Evolutionary conservation across 1,140 invertebrate species (phyloP), one percentile per base, ranked within the genome.

Genomic region (Zaprionus gabonicus): DNA sequence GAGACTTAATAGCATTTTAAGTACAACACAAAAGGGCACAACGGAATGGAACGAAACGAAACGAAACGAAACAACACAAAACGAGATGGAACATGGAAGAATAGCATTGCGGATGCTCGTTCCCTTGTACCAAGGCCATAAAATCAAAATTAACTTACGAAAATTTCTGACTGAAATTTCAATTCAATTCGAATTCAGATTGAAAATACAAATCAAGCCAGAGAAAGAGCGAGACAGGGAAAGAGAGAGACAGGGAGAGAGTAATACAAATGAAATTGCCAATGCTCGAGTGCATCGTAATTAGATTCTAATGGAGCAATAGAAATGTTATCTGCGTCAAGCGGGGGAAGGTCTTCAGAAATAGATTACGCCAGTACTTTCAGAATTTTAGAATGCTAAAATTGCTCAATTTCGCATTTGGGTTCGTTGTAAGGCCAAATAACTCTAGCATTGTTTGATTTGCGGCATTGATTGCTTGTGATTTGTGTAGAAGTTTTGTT

Each of bases 1-100:
- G 36, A 90, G 36, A 90, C 85, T 90, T 88, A 88, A 88, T 88
- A 90, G 85, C 85, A 90, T 88, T 88, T 90, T 88, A 88, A 88
- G 85, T 88, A 88, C 85, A 82, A 68, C 31, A 76, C 71, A 78
- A 67, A 46, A 46, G 59, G 62, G 59, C 46, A 36, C 12, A 41
- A 71, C n/a, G 53, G 4, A 12, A 10, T 36, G 28, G 44, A 60
- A 55, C n/a, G 27, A 10, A 28, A 17, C 12, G 10, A 3, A 38
- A 27, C 4, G 12, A 28, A 41, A 4, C 23, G 20, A 25, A 25
- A 44, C 17, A 12, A 1, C n/a, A 46, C 15, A 12, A 1, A 20
- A 28, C 15, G 44, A 31, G 23, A 44, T 25, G 17, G 13, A 68
- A 64, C 27, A 51, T 17, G 7, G 4, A n/a, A 51, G 27, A 60